A percentile compares a stretch with the other conserved stretches of the same genome.
Conservation (phyloP, 2,888 invertebrate genomes). For the Siphonodentalium dalli region DNA sequence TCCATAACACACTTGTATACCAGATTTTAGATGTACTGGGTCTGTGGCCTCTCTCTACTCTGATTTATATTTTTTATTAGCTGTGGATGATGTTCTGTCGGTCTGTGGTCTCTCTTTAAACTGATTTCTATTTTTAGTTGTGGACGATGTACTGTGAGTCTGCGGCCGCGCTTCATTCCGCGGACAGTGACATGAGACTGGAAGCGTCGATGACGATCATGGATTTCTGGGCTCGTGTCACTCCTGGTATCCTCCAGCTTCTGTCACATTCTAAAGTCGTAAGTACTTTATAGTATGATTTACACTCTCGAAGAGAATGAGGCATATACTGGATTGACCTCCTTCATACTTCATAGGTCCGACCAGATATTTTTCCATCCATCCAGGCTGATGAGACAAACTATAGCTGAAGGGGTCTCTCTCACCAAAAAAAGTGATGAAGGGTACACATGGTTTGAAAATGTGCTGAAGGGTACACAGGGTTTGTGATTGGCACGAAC, state of each 20-base stretch:
- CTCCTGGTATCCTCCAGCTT: slow-evolving; percentile 91
- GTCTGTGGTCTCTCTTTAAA: background rate
- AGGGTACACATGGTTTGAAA: too few species aligned
- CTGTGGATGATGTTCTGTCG: background rate
- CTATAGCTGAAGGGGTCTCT: too few species aligned
- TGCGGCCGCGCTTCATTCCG: slow-evolving; percentile 74
- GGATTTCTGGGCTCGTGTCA: slow-evolving; percentile 98
- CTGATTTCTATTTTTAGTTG: slow-evolving; percentile 71
- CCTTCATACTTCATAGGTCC: too few species aligned
- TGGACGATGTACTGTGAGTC: slow-evolving; percentile 99
- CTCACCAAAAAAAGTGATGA: too few species aligned
- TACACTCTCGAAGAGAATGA: too few species aligned
- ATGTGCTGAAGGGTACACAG: too few species aligned
- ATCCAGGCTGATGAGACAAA: too few species aligned
- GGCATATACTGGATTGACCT: too few species aligned
- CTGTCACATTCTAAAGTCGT: slow-evolving; percentile 91
- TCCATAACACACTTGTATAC: too few species aligned
- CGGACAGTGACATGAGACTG: slow-evolving; percentile 62
- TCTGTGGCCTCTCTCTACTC: background rate
- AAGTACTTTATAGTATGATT: too few species aligned
- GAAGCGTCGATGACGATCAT: slow-evolving; percentile 74
- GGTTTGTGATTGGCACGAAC: too few species aligned
- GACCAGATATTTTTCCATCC: too few species aligned
- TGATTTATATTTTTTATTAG: background rate
- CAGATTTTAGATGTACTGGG: background rate